phyloP scores from a whole-genome alignment of 2,888 invertebrate genomes.

The Orthosia gothica region DNA sequence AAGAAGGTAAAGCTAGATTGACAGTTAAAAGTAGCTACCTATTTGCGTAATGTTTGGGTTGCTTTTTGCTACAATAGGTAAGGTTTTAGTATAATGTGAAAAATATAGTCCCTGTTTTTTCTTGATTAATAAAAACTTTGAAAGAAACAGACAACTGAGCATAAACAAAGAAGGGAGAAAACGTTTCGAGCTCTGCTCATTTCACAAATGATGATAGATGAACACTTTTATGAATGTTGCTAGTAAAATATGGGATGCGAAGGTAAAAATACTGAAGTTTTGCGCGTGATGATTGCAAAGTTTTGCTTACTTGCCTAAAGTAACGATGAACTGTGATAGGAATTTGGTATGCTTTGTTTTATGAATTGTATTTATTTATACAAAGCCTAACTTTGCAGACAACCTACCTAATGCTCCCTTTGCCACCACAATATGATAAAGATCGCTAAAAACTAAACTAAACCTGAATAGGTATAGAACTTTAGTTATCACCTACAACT shows the following conservation, averaged over 20 bases:
- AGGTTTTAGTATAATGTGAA: too few species aligned
- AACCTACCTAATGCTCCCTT: too few species aligned
- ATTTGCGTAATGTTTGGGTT: too few species aligned
- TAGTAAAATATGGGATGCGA: slow-evolving; percentile 26
- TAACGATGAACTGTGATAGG: not conserved
- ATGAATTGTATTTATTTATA: too few species aligned
- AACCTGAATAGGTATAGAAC: too few species aligned
- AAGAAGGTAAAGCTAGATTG: too few species aligned
- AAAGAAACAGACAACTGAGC: slow-evolving; percentile 18
- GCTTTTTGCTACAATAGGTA: too few species aligned
- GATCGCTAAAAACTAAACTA: too few species aligned
- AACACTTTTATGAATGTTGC: slow-evolving; percentile 36
- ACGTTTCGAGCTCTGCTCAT: slow-evolving; percentile 30
- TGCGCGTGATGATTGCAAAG: not conserved
- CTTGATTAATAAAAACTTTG: slow-evolving; percentile 10
- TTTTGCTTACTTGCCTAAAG: not conserved
- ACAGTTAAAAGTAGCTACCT: too few species aligned
- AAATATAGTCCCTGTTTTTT: not conserved
- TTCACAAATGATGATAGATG: slow-evolving; percentile 53
- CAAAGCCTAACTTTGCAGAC: too few species aligned
- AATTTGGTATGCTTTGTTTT: not conserved
- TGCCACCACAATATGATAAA: too few species aligned
- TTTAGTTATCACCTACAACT: too few species aligned
- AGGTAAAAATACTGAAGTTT: slow-evolving; percentile 25
- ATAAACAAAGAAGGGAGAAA: slow-evolving; percentile 30